Evolutionary conservation across 2,888 invertebrate genomes (phyloP), one percentile per base, ranked within the genome.

Genomic region (Oxyteleia sp.): DNA sequence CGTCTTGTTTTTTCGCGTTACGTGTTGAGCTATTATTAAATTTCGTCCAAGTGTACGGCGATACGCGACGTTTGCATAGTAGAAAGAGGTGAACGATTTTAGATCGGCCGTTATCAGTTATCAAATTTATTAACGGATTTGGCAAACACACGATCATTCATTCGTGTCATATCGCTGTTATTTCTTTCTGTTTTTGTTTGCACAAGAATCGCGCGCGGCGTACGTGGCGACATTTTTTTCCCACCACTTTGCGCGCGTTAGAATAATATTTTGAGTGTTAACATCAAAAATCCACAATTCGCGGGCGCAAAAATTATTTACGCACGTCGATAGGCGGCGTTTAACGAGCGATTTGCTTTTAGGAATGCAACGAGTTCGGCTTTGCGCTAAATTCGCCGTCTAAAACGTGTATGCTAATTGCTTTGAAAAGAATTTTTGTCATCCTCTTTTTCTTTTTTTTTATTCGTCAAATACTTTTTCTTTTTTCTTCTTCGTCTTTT

Each of bases 61-160:
- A 53, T 47, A 49, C 32, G 61, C 64, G 63, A 2, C 29, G 11
- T 74, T 83, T 78, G 66, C 53, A 61, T 74, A 63, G 75, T 59
- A 71, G 80, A 74, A 76, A 66, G 84, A 84, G 79, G 80, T 84
- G 66, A 84, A 79, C 63, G 83, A 76, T 80, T 84, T 84, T 75
- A 64, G 49, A 71, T 29, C 68, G 55, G 45, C 66, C 32, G 57
- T 76, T 74, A 74, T 76, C 71, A 80, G 75, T 71, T 75, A 84
- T 80, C 79, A 75, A 79, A 79, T 71, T 84, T 75, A 75, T 80
- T 47, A 76, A 80, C 80, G 76, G 80, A 80, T 80, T 75, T 80
- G 64, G 84, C 80, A 84, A 84, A 84, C 61, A 84, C 32, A 59
- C 69, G 69, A 75, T 82, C 64, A 82, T 75, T 82, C 63, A 76